These are phyloP conservation scores for Rhinolophus sinicus DNA, from an alignment of 2,113 vertebrate species.

Conservation along the genomic window DNA sequence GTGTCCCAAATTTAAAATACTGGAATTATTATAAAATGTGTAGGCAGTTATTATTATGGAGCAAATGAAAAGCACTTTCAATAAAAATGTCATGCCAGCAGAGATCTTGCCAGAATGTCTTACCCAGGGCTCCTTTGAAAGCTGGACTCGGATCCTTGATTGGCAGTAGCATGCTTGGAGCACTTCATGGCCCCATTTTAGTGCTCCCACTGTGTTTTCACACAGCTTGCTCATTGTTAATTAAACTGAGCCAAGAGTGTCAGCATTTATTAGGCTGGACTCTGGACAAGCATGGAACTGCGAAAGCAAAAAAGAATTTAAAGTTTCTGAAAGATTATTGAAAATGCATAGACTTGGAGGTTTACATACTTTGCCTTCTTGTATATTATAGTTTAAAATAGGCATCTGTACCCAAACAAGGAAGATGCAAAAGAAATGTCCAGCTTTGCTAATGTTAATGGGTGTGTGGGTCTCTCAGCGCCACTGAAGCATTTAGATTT, in stretches of 20 bases:
- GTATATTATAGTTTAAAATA: slow-evolving; percentile 53
- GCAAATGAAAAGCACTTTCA: slow-evolving; percentile 31
- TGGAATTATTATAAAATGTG: slow-evolving; percentile 26
- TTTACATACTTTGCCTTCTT: slow-evolving; percentile 36
- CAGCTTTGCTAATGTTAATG: slow-evolving; percentile 36
- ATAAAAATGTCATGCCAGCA: slow-evolving; percentile 23
- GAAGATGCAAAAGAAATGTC: slow-evolving; percentile 53
- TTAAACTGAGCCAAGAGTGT: slow-evolving; percentile 58
- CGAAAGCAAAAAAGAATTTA: slow-evolving; percentile 42
- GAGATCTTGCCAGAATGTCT: slow-evolving; percentile 24
- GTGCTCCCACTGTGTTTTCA: slow-evolving; percentile 55
- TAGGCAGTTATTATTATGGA: slow-evolving; percentile 5
- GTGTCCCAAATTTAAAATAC: background rate
- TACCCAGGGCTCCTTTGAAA: slow-evolving; percentile 46
- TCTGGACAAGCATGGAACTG: background rate
- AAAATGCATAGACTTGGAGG: slow-evolving; percentile 45
- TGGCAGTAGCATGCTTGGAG: slow-evolving; percentile 36
- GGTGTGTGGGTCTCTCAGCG: background rate
- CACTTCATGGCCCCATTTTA: background rate
- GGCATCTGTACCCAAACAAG: background rate
- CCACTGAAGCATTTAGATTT: slow-evolving; percentile 52
- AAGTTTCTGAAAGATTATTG: slow-evolving; percentile 46
- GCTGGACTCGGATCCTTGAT: background rate
- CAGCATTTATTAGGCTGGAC: slow-evolving; percentile 68
- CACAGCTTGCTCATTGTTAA: slow-evolving; percentile 63